Evolutionary conservation across 1,140 invertebrate genomes (phyloP).

Genomic region (Rhyacophila brunnea): DNA sequence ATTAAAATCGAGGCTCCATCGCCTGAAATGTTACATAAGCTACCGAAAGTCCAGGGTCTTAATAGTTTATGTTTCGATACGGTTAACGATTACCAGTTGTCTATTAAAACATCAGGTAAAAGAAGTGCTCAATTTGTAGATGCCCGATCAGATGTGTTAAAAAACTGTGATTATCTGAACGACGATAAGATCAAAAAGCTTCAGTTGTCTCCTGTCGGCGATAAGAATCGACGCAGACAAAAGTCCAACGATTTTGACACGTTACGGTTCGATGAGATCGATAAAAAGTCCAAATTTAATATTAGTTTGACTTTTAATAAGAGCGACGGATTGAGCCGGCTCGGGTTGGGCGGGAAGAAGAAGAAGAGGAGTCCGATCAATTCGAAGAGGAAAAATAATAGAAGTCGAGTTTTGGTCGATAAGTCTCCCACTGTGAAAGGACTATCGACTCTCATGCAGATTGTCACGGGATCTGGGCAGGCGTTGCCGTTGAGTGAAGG

Average conservation of each 20-base stretch:
- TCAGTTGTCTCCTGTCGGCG: not conserved
- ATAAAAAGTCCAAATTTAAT: slow-evolving; percentile 25
- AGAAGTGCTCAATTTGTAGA: no score
- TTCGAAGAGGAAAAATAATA: slow-evolving; percentile 1
- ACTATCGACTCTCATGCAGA: slow-evolving; percentile 44
- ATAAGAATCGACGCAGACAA: slow-evolving; percentile 1
- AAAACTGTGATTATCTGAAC: not conserved
- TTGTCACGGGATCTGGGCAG: slow-evolving; percentile 53
- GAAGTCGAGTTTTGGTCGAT: not conserved
- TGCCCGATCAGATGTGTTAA: no score
- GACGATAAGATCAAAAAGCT: not conserved
- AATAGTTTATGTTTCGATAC: no score
- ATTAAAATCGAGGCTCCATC: no score
- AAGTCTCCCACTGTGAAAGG: slow-evolving; percentile 39
- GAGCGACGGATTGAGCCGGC: slow-evolving; percentile 6
- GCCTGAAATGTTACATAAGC: no score
- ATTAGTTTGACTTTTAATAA: slow-evolving; percentile 22
- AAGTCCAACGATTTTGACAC: slow-evolving; percentile 9
- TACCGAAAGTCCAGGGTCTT: no score
- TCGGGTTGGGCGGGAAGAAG: not conserved
- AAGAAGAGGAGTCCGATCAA: slow-evolving; percentile 10
- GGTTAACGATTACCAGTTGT: no score
- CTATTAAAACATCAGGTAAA: no score
- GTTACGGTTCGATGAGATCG: no score
- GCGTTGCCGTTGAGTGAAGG: slow-evolving; percentile 56